These are phyloP conservation scores for Drosophila paulistorum DNA, from an alignment of 1,140 invertebrate genomes.

Conservation along the genomic window DNA sequence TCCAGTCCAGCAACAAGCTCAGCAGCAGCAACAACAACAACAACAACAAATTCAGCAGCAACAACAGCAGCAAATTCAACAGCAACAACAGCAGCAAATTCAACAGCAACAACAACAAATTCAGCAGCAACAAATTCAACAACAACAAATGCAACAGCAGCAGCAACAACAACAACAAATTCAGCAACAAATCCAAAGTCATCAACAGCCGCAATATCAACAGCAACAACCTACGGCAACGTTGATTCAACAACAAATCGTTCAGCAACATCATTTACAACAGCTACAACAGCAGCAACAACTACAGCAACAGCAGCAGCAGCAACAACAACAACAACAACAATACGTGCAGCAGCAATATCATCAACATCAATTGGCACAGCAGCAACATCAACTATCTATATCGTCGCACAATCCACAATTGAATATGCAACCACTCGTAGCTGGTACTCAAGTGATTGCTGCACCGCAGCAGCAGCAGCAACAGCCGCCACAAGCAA, in stretches of 20 bases:
- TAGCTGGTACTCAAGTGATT: constrained; percentile 83
- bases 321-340: constrained; percentile 41
- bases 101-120: constrained; percentile 32
- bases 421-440: constrained; percentile 76
- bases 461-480: constrained; percentile 84
- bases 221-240: constrained; percentile 18
- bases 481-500: constrained; percentile 81
- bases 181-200: constrained; percentile 66
- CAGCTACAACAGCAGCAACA: constrained; percentile 53
- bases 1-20: constrained; percentile 56
- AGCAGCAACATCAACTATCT: constrained; percentile 54
- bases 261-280: constrained; percentile 67
- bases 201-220: constrained; percentile 24
- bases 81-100: constrained; percentile 41
- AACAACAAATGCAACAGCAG: constrained; percentile 28
- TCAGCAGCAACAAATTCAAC: constrained; percentile 16
- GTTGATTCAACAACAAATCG: constrained; percentile 48
- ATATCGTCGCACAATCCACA: constrained; percentile 43
- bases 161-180: constrained; percentile 38
- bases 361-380: constrained; percentile 42
- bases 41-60: constrained; percentile 36
- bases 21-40: constrained; percentile 40
- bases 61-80: constrained; percentile 47
- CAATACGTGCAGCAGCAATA: constrained; percentile 54
- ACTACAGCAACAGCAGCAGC: constrained; percentile 69